Base-by-base conservation (phyloP, 2,113 vertebrate species). In the Hydrochoerus hydrochaeris region DNA sequence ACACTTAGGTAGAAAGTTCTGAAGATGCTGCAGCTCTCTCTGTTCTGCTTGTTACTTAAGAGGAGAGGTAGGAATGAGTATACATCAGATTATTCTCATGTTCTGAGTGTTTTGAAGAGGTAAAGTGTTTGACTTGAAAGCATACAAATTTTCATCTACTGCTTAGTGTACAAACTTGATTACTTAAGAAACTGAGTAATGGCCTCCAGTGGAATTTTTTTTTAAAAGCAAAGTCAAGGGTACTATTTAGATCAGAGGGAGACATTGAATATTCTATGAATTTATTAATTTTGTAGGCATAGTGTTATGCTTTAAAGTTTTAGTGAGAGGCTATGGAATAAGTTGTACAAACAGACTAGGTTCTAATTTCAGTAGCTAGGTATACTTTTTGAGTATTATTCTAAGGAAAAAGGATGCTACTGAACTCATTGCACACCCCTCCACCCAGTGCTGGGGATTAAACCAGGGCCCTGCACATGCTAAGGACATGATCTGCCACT, bases 91-190 rank as follows among this genome's bases (percentile, higher is more conserved):
- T 88, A 85, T 91, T 97, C 88, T 93, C 90, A 67, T 94, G 92
- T 38, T 91, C 67, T 94, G 49, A 97, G 96, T 97, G 95, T 83
- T 97, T 95, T 90, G 95, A 96, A 97, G 97, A 97, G 96, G 69
- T 84, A 98, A 95, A 97, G 96, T 96, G 97, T 96, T 95, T 85
- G 89, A 49, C 78, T 97, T 96, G 91, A 97, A 97, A 97, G 87
- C 77, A 85, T 41, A 94, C 63, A 85, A 16, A 95, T 89, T 92
- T 97, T 84, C 24, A 95, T 94, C 91, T 67, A 71, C 89, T 94
- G 90, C 88, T 92, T 96, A 88, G 57, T 87, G 87, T 78, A 67
- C 26, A 96, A 95, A 92, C 81, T 85, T 95, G 91, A 96, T 97
- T 96, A 94, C 90, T 95, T 87, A 95, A 92, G 93, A 88, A 92